phyloP scores from a whole-genome alignment of 2,888 invertebrate genomes.

The Dicranocentrus wangi region DNA sequence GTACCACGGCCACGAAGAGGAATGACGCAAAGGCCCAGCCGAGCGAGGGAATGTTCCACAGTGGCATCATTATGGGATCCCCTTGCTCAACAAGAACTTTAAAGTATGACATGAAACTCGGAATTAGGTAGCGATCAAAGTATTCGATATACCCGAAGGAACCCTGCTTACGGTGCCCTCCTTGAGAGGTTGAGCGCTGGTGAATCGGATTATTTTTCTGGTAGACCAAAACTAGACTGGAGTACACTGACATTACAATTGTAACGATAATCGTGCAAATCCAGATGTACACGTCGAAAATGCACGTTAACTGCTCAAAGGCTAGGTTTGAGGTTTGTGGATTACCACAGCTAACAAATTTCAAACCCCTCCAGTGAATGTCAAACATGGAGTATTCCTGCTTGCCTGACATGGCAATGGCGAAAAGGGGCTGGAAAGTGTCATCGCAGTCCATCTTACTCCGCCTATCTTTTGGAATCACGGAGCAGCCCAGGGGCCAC shows the following conservation, averaged over 20 bases:
- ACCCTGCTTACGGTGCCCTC: background rate
- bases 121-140: background rate
- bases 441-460: background rate
- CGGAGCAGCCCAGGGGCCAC: background rate
- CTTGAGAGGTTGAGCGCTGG: background rate
- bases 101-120: background rate
- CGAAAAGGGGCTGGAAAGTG: conserved; percentile 1
- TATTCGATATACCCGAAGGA: background rate
- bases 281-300: background rate
- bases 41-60: background rate
- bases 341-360: conserved; percentile 14
- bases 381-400: background rate
- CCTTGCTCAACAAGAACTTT: conserved; percentile 33
- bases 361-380: background rate
- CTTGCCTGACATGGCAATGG: background rate
- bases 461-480: background rate
- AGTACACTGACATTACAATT: background rate
- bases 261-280: background rate
- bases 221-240: no score
- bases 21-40: background rate
- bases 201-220: no score
- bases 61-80: background rate
- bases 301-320: background rate
- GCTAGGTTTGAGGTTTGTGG: background rate
- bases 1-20: conserved; percentile 6